Base-by-base conservation (phyloP, 1,140 invertebrate species). In the Steinernema feltiae region DNA sequence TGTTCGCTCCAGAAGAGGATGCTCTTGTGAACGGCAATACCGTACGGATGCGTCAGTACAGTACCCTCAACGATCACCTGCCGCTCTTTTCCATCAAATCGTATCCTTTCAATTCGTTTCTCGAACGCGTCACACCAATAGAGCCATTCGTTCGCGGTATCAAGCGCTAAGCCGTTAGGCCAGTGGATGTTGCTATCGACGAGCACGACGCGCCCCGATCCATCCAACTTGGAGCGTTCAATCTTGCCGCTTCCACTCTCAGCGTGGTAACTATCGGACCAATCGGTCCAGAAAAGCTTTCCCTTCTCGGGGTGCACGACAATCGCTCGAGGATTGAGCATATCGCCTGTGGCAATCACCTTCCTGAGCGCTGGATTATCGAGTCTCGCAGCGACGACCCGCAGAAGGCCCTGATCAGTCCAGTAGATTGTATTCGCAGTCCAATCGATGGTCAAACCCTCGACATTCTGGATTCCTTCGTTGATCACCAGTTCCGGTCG, bases 381-480 rank as follows among this genome's bases (percentile, higher is more conserved):
- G 71, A 92, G 83, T 30, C 88, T 88, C 24, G 90, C 89, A 31
- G 91, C 91, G 81, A 88, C 90, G 79, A 93, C 90, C 12, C 87
- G 87, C 1, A 89, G 88, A 74, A 89, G 86, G 48, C 89, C 89
- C 83, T 91, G 90, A 83, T 95, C 92, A 53, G 91, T 91, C 92
- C 92, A 94, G 88, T 93, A 95, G 32, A 94, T 81, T 86, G 93
- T 93, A 32, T 90, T 88, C 53, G 93, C 90, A 83, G 92, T 90
- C 91, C 91, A 94, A 87, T 94, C 93, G 41, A 93, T 89, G 48
- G 93, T 93, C 30, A 96, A 90, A 46, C 92, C 91, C 86, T 95
- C 94, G 0, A 90, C 91, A 81, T 89, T 90, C 71, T 53, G 53
- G 21, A 76, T 74, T 46, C 75, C 75, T 63, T 63, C 53, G 53